A percentile compares a stretch with the other conserved stretches of the same genome.
phyloP scores from a whole-genome alignment of 2,888 invertebrate genomes.

The Stenodera caucasica region DNA sequence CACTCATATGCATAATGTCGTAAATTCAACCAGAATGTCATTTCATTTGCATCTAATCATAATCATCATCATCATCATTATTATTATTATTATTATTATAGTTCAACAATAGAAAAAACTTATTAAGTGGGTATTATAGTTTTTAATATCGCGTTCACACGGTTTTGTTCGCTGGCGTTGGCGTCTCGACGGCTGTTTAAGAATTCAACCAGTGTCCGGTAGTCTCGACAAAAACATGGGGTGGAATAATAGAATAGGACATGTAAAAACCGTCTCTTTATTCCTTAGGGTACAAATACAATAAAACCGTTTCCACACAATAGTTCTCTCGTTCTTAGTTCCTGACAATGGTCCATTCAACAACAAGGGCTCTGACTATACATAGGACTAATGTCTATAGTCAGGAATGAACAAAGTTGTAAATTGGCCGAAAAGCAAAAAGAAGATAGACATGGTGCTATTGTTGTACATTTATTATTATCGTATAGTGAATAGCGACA shows the following conservation, averaged over 20 bases:
- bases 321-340: constrained; percentile 38
- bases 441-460: constrained; percentile 41
- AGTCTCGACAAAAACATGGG: constrained; percentile 27
- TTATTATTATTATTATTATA: no score
- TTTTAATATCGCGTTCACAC: constrained; percentile 30
- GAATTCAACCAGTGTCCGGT: constrained; percentile 33
- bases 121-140: no score
- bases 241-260: constrained; percentile 39
- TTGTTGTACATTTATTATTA: constrained; percentile 45
- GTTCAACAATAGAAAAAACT: background rate
- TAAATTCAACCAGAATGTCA: background rate
- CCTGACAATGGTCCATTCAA: constrained; percentile 46
- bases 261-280: constrained; percentile 50
- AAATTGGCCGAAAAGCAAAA: constrained; percentile 29
- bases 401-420: constrained; percentile 27
- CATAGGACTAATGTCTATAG: background rate
- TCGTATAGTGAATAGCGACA: constrained; percentile 28
- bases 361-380: constrained; percentile 19
- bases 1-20: background rate
- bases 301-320: constrained; percentile 47
- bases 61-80: background rate
- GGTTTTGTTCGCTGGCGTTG: constrained; percentile 13
- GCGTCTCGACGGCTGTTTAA: constrained; percentile 17
- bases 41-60: background rate
- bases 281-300: constrained; percentile 46